phyloP scores from a whole-genome alignment of 2,797 vertebrate genomes.

The Hyperoplus immaculatus region DNA sequence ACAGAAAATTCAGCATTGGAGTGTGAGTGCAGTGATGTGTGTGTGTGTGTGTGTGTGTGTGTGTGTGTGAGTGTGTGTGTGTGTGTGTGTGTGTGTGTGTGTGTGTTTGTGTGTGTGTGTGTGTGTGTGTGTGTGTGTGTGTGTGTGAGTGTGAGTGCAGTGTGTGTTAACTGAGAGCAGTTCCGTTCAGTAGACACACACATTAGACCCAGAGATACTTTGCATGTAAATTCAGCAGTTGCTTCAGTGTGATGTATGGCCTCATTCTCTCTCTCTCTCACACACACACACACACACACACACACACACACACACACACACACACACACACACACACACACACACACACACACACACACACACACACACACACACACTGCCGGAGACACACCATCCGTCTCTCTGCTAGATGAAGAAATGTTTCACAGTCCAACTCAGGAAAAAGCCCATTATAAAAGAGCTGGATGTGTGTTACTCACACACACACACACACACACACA shows the following conservation, averaged over 20 bases:
- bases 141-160: background rate
- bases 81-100: too few species aligned
- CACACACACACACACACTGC: too few species aligned
- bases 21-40: too few species aligned
- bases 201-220: background rate
- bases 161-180: background rate
- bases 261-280: background rate
- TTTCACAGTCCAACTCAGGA: background rate
- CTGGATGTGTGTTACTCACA: too few species aligned
- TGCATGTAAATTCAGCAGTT: background rate
- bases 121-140: background rate
- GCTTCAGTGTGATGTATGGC: background rate
- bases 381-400: background rate
- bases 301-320: background rate
- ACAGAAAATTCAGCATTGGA: too few species aligned
- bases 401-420: background rate
- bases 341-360: background rate
- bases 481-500: too few species aligned
- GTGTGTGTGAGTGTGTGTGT: too few species aligned
- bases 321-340: constrained; percentile 3
- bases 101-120: too few species aligned
- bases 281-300: background rate
- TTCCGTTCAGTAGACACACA: background rate
- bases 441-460: too few species aligned
- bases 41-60: too few species aligned